phyloP scores from a whole-genome alignment of 2,888 invertebrate genomes.

The Hydrotaea diabolus region DNA sequence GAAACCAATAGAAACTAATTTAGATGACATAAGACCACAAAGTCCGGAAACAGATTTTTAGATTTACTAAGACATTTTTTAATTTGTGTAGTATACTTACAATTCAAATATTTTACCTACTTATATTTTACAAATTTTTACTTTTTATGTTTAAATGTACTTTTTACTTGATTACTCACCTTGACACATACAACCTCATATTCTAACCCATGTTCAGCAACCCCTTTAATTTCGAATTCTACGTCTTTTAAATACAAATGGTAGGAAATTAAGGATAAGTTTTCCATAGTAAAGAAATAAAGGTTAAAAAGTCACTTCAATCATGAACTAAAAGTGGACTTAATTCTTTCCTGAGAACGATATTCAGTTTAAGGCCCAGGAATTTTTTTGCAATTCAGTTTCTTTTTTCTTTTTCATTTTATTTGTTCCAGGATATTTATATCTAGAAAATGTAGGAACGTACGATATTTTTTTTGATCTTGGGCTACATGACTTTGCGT shows the following conservation, averaged over 20 bases:
- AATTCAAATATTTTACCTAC: background rate
- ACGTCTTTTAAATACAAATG: background rate
- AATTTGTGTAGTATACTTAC: background rate
- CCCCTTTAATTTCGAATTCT: background rate
- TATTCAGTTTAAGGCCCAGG: too few relatives aligned
- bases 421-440: too few relatives aligned
- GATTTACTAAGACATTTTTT: conserved; percentile 17
- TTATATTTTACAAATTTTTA: too few relatives aligned
- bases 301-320: too few relatives aligned
- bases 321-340: too few relatives aligned
- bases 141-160: background rate
- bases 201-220: background rate
- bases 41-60: conserved; percentile 79
- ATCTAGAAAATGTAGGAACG: too few relatives aligned
- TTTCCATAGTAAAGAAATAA: background rate
- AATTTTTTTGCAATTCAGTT: too few relatives aligned
- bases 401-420: too few relatives aligned
- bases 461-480: too few relatives aligned
- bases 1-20: conserved; percentile 53
- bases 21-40: conserved; percentile 72
- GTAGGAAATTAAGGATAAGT: too few relatives aligned
- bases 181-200: background rate
- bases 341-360: too few relatives aligned
- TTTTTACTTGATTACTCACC: background rate
- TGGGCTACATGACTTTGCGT: too few relatives aligned